phyloP scores from a whole-genome alignment of 2,888 invertebrate species.

The Melinaea marsaeus region DNA sequence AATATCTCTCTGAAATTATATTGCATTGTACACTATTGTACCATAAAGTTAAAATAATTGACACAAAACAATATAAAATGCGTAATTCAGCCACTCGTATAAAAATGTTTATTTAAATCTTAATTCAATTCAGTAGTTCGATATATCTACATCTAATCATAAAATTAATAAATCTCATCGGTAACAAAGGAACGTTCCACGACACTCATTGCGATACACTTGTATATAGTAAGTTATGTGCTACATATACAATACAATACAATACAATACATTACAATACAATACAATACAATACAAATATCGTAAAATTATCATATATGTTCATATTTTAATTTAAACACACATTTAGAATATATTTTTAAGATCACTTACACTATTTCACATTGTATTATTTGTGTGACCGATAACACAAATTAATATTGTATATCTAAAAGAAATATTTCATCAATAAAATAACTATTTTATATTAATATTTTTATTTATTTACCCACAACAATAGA shows the following conservation, averaged over 20 bases:
- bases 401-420: conserved; percentile 13
- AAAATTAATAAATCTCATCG: conserved; percentile 58
- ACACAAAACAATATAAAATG: conserved; percentile 41
- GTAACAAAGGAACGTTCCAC: conserved; percentile 69
- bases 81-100: conserved; percentile 55
- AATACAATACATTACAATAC: conserved; percentile 37
- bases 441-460: too few relatives aligned
- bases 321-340: conserved; percentile 43
- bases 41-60: neutral
- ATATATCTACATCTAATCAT: conserved; percentile 58
- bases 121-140: conserved; percentile 31
- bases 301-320: conserved; percentile 47
- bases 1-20: too few relatives aligned
- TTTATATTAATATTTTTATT: too few relatives aligned
- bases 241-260: conserved; percentile 37
- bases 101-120: conserved; percentile 51
- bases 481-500: too few relatives aligned
- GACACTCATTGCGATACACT: conserved; percentile 56
- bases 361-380: conserved; percentile 45
- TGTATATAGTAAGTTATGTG: conserved; percentile 44
- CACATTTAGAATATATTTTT: conserved; percentile 66
- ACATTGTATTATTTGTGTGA: conserved; percentile 35
- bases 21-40: too few relatives aligned
- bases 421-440: conserved; percentile 5
- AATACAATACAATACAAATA: conserved; percentile 49